Evolutionary conservation across 2,797 vertebrate genomes (phyloP), one percentile per base, ranked within the genome.

Genomic region (Cossypha niveicapilla): DNA sequence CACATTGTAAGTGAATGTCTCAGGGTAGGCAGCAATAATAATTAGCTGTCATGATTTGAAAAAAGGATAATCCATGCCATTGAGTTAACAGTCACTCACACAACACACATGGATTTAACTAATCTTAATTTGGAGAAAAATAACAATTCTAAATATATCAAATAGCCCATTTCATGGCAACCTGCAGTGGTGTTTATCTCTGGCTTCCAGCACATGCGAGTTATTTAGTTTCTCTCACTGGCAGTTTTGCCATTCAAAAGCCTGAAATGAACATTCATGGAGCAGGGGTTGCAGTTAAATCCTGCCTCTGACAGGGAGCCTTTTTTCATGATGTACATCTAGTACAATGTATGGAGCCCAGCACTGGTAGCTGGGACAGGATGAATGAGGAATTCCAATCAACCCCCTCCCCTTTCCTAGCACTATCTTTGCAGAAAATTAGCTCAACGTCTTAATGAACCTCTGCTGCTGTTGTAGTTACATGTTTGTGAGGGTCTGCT

Each of bases 91-190:
- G 97, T 97, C 97, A 97, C 92, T 96, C 94, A 96, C 92, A 92
- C 94, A 93, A 97, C 95, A 95, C 95, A 95, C 97, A 97, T 88
- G 97, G 97, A 98, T 98, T 98, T 97, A 96, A 97, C 97, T 97
- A 96, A 97, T 98, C 97, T 98, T 97, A 97, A 98, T 98, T 97
- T 98, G 96, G 96, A 97, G 91, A 93, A 97, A 98, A 98, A 98
- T 97, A 98, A 96, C 97, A 97, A 97, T 97, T 97, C 97, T 96
- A 97, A 97, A 97, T 96, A 95, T 97, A 97, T 97, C 97, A 97
- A 97, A 97, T 94, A 91, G 88, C 84, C 94, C 96, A 91, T 97
- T 97, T 96, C 85, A 91, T 96, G 96, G 96, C 95, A 95, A 96
- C 96, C 95, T 95, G 92, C 72, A 58, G 95, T 35, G 65, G 93